Evolutionary conservation across 2,113 vertebrate species (phyloP).

Genomic region (Semnopithecus entellus): DNA sequence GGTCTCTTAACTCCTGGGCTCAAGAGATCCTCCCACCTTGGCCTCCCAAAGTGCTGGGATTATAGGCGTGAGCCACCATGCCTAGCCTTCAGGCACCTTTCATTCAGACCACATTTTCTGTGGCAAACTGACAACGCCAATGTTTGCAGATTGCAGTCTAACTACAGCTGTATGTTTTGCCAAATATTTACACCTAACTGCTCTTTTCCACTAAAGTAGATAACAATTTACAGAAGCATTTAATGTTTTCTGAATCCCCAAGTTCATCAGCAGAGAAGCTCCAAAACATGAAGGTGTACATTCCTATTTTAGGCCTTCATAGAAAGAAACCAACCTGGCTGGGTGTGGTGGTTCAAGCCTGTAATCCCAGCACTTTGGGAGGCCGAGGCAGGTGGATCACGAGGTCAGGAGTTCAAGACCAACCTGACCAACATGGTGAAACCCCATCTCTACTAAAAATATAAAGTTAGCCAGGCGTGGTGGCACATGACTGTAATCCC

Average conservation of each 20-base stretch:
- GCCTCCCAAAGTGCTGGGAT: no score
- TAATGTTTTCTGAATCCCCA: not conserved
- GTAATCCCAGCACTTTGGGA: no score
- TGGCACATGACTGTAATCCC: no score
- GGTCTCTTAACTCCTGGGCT: no score
- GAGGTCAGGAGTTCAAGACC: no score
- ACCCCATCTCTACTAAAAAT: no score
- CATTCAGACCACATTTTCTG: not conserved
- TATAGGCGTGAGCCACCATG: no score
- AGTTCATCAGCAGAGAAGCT: not conserved
- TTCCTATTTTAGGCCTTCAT: not conserved
- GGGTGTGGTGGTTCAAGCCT: no score
- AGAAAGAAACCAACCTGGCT: not conserved
- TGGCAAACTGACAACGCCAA: conserved; percentile 3
- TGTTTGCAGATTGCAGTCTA: not conserved
- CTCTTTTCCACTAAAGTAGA: conserved; percentile 8
- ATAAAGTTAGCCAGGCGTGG: no score
- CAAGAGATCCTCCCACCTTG: no score
- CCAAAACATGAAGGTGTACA: not conserved
- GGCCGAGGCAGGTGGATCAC: not conserved
- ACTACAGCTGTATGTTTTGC: conserved; percentile 9
- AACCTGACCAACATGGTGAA: no score
- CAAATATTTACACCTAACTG: not conserved
- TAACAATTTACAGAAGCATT: conserved; percentile 38
- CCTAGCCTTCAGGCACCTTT: not conserved